Evolutionary conservation across 2,113 vertebrate genomes (phyloP), one percentile per base, ranked within the genome.

Genomic region (Lagopus muta): DNA sequence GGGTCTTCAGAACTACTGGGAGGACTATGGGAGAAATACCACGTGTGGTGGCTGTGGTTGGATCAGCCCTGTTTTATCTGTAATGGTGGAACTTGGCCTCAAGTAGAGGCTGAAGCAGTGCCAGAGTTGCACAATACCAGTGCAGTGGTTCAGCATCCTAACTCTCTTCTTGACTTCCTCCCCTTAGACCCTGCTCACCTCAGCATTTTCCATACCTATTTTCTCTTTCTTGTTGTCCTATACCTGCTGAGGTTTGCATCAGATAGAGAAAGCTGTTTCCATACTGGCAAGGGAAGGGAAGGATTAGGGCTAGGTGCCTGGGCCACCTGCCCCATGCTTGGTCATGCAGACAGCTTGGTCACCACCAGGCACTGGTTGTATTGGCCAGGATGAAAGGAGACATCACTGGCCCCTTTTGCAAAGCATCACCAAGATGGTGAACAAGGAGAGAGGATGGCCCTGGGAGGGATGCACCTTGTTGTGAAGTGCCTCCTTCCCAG

Each of bases 111-210:
- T 64, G 38, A 88, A 83, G 58, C 25, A 25, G 9, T 14, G 25
- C 66, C 74, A 61, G 66, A 45, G 52, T 0, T 76, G 57, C 48
- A 52, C 0, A 0, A 15, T 0, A 0, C 30, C 9, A 3, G 18
- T n/a, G 32, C 5, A 1, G 1, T 8, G 32, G 30, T 6, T 10
- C 55, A 86, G 54, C 48, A 86, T 32, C 36, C 72, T 58, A 36
- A 62, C 40, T 61, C 48, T 58, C 34, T 80, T 64, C 34, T 80
- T 76, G 50, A 20, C 25, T 13, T 76, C 48, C 3, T 40, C 25
- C 25, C 45, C 28, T 32, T 32, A 28, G 38, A 55, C 7, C 0
- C 0, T 66, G 21, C 21, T 58, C 62, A 34, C 13, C 36, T 65
- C 38, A 43, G 8, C 28, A n/a, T 32, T 61, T 70, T 50, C 50